Evolutionary conservation across 2,797 vertebrate species (phyloP), one percentile per base, ranked within the genome.

Genomic region (Schizopygopsis malacanthus): DNA sequence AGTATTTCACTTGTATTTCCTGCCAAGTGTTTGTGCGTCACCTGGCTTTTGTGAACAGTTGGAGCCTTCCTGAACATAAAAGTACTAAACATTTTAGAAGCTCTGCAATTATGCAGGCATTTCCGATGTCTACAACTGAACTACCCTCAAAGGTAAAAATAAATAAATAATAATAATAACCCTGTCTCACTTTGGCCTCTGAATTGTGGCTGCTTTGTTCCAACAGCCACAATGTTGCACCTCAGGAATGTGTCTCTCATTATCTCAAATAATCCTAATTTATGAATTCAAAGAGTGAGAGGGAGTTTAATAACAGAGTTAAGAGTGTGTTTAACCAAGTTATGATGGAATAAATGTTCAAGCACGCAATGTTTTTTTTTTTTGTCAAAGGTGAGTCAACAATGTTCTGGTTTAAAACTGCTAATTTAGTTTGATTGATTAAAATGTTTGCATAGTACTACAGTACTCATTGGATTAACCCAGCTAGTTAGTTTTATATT

Each of bases 221-320:
- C 43, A 75, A 28, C 69, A 67, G 33, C 65, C 39, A 39, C 22
- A 45, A 20, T 76, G 37, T 18, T 54, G 43, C 45, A 81, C 37
- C 45, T 80, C 77, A 79, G 71, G 45, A 85, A 81, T 87, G 67
- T 45, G 56, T 45, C 18, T 77, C 81, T 87, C 79, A 86, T 89
- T 79, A 85, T 73, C 54, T 77, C 43, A 69, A 83, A 65, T 47
- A 81, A 83, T 76, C 56, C 83, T 69, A 70, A 85, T 77, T 83
- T 77, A 25, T 81, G 56, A 84, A 59, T 82, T 88, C 70, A 63
- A 63, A 77, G 50, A 28, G 25, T 76, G 52, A 59, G 41, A 85
- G 75, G 71, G 63, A 83, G 82, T 52, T 87, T 67, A 43, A 65
- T 37, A 77, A 79, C 45, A 52, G 25, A 39, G 50, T 59, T 15